Conservation (phyloP, 2,888 invertebrate genomes). For the Pecten maximus region DNA sequence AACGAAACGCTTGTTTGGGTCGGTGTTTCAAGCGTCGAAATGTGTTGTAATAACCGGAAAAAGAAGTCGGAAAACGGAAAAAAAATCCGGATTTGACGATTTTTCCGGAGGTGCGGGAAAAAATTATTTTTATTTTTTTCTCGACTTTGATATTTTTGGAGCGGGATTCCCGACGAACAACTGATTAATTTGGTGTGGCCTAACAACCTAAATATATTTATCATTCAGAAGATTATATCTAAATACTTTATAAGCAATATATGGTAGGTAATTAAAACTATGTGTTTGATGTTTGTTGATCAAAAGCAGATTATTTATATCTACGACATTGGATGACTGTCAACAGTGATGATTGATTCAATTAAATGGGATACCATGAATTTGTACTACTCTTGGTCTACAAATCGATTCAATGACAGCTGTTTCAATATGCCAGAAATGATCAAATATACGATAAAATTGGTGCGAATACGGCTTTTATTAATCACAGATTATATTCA, state of each 20-base stretch:
- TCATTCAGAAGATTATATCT: no score
- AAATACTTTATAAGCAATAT: background rate
- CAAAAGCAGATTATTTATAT: background rate
- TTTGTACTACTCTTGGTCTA: background rate
- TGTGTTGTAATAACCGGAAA: no score
- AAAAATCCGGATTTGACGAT: no score
- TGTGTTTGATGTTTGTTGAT: background rate
- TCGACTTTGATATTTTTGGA: no score
- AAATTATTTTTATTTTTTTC: no score
- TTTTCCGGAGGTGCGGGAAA: no score
- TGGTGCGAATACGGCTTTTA: background rate
- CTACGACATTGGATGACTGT: background rate
- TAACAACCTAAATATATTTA: no score
- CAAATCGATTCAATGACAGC: background rate
- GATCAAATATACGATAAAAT: background rate
- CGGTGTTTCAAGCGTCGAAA: no score
- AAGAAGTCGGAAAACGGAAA: no score
- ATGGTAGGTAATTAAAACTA: background rate
- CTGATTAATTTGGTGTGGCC: no score
- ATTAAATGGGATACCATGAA: background rate
- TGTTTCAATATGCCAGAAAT: background rate
- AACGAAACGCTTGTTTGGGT: no score
- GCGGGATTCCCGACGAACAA: no score
- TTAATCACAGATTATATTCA: background rate
- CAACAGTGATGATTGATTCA: background rate